Percentiles rank a stretch among this genome's conserved stretches.
These are phyloP conservation scores for Epicauta chinensis DNA, from an alignment of 1,140 invertebrate genomes.

Conservation along the genomic window DNA sequence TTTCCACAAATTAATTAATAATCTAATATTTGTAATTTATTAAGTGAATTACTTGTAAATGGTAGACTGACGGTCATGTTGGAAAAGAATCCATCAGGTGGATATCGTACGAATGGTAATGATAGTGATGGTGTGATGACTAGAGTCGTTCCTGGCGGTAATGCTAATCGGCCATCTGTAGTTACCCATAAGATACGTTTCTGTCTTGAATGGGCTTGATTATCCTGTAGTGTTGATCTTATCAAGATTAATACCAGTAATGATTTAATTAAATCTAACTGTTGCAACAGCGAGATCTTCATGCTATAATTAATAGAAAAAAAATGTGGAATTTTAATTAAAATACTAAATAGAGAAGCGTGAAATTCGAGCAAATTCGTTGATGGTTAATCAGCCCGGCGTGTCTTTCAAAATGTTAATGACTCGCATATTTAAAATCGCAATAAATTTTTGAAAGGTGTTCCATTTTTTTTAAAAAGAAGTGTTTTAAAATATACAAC, in stretches of 20 bases:
- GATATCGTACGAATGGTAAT: constrained; percentile 75
- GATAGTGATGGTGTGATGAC: constrained; percentile 73
- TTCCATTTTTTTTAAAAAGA: too few species aligned
- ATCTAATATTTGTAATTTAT: neutral
- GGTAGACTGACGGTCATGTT: constrained; percentile 79
- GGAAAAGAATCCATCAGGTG: constrained; percentile 75
- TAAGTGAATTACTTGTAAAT: constrained; percentile 72
- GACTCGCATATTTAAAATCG: too few species aligned
- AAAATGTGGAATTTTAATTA: too few species aligned
- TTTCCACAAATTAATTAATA: neutral
- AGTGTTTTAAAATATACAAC: too few species aligned
- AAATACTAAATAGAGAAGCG: too few species aligned
- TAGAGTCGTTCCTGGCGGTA: constrained; percentile 74
- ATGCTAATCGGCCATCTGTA: constrained; percentile 68
- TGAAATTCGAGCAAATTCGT: too few species aligned
- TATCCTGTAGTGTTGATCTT: too few species aligned
- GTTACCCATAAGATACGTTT: constrained; percentile 78
- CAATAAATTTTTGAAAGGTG: too few species aligned
- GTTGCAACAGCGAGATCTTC: neutral
- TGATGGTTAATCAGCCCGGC: too few species aligned
- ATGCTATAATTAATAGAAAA: neutral
- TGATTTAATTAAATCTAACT: too few species aligned
- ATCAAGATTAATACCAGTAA: too few species aligned
- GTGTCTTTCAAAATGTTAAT: too few species aligned
- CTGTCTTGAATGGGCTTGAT: constrained; percentile 57